Evolutionary conservation across 1,140 invertebrate species (phyloP).

Genomic region (Semibalanus balanoides): DNA sequence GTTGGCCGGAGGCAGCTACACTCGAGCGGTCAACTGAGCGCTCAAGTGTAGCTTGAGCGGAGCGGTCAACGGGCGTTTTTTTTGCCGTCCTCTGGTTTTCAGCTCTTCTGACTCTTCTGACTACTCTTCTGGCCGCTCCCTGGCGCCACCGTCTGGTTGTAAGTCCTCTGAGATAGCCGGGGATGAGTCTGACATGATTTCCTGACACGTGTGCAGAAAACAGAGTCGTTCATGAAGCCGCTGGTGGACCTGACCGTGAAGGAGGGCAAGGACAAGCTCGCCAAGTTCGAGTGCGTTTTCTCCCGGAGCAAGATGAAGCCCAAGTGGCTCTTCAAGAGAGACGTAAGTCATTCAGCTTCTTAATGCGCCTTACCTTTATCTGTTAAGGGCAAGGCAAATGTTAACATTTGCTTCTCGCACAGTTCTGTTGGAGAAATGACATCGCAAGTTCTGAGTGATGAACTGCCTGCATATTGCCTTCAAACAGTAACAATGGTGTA

Average conservation of each 20-base stretch:
- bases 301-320: conserved; percentile 80
- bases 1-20: no score
- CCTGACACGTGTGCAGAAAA: conserved; percentile 51
- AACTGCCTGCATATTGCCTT: no score
- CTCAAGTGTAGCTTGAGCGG: no score
- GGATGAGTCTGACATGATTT: background rate
- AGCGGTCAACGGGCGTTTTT: background rate
- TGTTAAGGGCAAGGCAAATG: no score
- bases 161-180: background rate
- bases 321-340: conserved; percentile 82
- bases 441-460: no score
- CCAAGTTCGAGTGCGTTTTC: conserved; percentile 75
- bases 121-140: no score
- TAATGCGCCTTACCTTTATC: no score
- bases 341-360: no score
- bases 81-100: background rate
- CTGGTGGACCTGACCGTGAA: conserved; percentile 86
- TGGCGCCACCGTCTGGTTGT: background rate
- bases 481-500: no score
- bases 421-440: no score
- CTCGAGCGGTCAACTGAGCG: no score
- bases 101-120: background rate
- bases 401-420: no score
- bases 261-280: conserved; percentile 93
- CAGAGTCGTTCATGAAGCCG: conserved; percentile 85